Evolutionary conservation across 2,888 invertebrate genomes (phyloP), one percentile per base, ranked within the genome.

Genomic region (Adelognathus sp.): DNA sequence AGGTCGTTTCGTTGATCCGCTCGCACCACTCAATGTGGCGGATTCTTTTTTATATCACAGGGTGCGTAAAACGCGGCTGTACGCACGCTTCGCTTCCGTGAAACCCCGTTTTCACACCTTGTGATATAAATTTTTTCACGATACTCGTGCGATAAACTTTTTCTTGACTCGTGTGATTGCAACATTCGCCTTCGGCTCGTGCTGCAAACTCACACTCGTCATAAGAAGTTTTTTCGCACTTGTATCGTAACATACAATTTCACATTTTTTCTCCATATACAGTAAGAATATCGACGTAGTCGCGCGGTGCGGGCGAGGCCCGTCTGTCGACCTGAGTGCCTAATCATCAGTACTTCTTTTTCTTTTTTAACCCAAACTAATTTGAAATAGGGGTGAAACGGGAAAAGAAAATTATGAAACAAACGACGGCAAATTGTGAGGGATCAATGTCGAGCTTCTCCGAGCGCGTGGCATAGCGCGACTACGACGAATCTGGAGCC

Each of bases 331-430:
- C 18, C 44, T 21, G 56, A 46, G 39, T 33, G 56, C 44, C 46
- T 46, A 60, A 58, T 58, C 21, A 44, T 63, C 64, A 72, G 54
- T 63, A 72, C 44, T 73, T 73, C 24, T 36, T 36, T 36, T 36
- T 36, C 2, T 36, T 7, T 36, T 36, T 71, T 61, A 39, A 64
- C 63, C 73, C 64, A 64, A 64, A 64, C 64, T 44, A 46, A 31
- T 72, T 54, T 36, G 41, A 72, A 63, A 72, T 39, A 41, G 9
- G 52, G 29, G 27, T n/a, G 3, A 31, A 58, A n/a, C 11, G 16
- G 50, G 5, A 63, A 29, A 21, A 39, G 36, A 18, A 16, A 39
- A n/a, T 36, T 11, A 27, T 5, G 16, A 24, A 56, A 39, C 24
- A 1, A 44, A 46, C 41, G 5, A 27, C 41, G 29, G 44, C 24